Base-by-base conservation (phyloP, 2,113 vertebrate genomes). In the Lycaon pictus region DNA sequence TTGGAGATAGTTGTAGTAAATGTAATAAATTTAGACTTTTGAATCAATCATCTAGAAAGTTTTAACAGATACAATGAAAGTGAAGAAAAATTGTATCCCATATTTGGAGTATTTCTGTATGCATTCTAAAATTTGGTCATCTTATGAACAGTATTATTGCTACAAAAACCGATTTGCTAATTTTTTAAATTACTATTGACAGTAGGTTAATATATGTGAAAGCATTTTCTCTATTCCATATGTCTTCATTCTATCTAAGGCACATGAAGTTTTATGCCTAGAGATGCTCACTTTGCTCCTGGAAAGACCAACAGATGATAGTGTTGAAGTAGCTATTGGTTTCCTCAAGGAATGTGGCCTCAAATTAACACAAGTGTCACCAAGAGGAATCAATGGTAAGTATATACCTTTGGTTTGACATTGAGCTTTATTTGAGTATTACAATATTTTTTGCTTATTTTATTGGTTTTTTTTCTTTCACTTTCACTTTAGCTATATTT, bases 281-380 rank as follows among this genome's bases (percentile, higher is more conserved):
- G 99, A 99, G 98, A 99, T 99, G 99, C 99, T 99, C 63, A 99
- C 99, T 15, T 99, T 99, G 96, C 99, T 99, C 56, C 98, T 99
- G 97, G 99, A 99, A 98, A 99, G 99, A 96, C 99, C 99, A 13
- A 99, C 99, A 20, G 99, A 99, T 97, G 99, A 99, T 98, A 99
- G 99, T 20, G 99, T 99, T 95, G 99, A 99, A 98, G 99, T 99
- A 56, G 97, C 99, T 96, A 99, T 99, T 98, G 98, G 99, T 95
- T 99, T 99, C 98, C 99, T 99, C 85, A 99, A 99, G 97, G 99
- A 99, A 94, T 99, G 99, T 80, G 99, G 99, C 11, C 99, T 99
- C 83, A 99, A 99, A 96, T 98, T 99, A 98, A 99, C 99, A 0
- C 99, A 99, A 96, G 99, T 99, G 88, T 99, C 99, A 62, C 99